Conservation (phyloP, 1,140 invertebrate species). For the Paracyclopina nana region DNA sequence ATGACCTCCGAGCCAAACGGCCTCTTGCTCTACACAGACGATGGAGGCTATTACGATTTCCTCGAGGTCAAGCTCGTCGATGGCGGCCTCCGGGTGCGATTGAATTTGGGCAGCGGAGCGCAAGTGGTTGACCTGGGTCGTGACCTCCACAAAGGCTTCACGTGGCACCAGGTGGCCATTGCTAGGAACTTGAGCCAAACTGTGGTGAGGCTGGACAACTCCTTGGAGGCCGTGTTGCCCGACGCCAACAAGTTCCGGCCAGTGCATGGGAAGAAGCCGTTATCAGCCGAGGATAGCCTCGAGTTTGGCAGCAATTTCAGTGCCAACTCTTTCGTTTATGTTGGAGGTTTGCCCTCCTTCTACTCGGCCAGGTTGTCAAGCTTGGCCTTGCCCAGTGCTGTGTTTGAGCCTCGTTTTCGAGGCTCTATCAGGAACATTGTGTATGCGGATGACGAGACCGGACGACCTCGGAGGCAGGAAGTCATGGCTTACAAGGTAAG, state of each 20-base stretch:
- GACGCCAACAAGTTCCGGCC: no score
- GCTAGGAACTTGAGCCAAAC: conserved; percentile 51
- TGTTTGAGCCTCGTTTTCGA: conserved; percentile 64
- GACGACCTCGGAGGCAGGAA: conserved; percentile 6
- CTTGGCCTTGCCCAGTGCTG: conserved; percentile 62
- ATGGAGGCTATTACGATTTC: conserved; percentile 81
- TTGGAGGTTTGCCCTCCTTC: conserved; percentile 72
- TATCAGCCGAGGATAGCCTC: conserved; percentile 37
- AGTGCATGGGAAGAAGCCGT: no score
- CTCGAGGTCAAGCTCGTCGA: conserved; percentile 84
- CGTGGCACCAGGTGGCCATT: conserved; percentile 67
- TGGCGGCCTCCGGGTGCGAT: conserved; percentile 59
- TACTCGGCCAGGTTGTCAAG: conserved; percentile 62
- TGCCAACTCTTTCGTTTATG: conserved; percentile 70
- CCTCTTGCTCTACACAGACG: conserved; percentile 72
- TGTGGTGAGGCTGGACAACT: conserved; percentile 52
- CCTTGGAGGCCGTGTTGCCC: background rate
- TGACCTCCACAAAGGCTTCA: conserved; percentile 58
- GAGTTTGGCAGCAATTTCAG: conserved; percentile 53
- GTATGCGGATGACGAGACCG: conserved; percentile 6
- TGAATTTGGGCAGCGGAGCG: conserved; percentile 63
- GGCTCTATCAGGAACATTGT: conserved; percentile 16
- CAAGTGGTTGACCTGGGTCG: conserved; percentile 65
- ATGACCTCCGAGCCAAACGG: conserved; percentile 74
- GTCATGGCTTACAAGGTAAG: conserved; percentile 17